Base-by-base conservation (phyloP, 2,888 invertebrate species). In the Lamproptera curius region DNA sequence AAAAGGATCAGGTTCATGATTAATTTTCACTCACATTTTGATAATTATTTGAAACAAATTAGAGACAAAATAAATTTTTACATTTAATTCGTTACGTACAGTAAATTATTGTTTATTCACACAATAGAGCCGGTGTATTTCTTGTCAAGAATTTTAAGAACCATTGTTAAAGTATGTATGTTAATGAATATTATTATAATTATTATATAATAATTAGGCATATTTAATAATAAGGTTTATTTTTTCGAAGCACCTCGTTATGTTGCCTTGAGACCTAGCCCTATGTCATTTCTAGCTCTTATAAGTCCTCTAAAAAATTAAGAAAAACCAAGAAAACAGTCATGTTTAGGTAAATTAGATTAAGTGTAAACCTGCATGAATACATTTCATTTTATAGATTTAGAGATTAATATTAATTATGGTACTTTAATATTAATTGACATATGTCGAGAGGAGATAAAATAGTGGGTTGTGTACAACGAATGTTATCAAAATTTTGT, bases 321-420 rank as follows among this genome's bases (percentile, higher is more conserved):
- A 44, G 26, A 17, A 44, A 26, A 39, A 38, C 36, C 23, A 42
- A 76, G 75, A 78, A 79, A 76, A 79, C 80, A 73, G 70, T 75
- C 76, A 68, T 74, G 76, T 73, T 79, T 73, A 78, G 77, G 70
- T 61, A 65, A 60, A 56, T 45, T 52, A 63, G 59, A 53, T 26
- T 70, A 75, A 73, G 65, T 56, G 55, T 61, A 65, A 68, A 67
- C 72, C 77, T 81, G 73, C 79, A 72, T 70, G 70, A 82, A 76
- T 81, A 58, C 65, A 78, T 80, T 82, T 80, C 78, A 80, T 76
- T 81, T 76, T 59, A 70, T 78, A 80, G 79, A 78, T 72, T 63
- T 58, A 56, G 48, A 50, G 52, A 50, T 55, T 58, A 57, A 50
- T 55, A 41, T 56, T 50, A 56, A 50, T 51, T 49, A 53, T 55